These are phyloP conservation scores for Zoanthus sansibaricus DNA, from an alignment of 92 coral and sea anemone species.

Conservation along the genomic window DNA sequence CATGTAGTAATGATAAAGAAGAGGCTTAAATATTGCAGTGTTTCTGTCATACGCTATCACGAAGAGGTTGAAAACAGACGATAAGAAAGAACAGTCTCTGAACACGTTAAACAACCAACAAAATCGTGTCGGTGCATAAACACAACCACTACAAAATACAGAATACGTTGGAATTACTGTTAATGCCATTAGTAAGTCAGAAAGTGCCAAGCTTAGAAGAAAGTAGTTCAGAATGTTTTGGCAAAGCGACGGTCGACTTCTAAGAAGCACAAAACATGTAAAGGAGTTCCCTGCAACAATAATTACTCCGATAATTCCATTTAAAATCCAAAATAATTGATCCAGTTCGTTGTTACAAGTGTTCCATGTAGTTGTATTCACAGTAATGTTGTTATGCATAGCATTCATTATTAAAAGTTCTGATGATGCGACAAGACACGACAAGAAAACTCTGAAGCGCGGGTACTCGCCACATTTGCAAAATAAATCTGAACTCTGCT, in stretches of 20 bases:
- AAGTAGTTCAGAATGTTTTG: conserved; percentile 66
- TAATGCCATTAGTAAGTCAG: conserved; percentile 68
- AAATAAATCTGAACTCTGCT: not conserved
- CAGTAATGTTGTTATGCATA: not conserved
- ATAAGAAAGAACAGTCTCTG: conserved; percentile 60
- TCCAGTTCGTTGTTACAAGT: conserved; percentile 2
- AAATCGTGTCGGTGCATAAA: conserved; percentile 24
- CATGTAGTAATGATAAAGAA: conserved; percentile 63
- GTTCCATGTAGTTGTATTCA: not conserved
- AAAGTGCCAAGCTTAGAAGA: conserved; percentile 70
- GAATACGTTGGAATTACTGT: conserved; percentile 74
- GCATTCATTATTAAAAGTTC: not conserved
- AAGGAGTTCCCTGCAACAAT: conserved; percentile 42
- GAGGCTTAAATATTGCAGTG: conserved; percentile 69
- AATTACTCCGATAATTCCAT: conserved; percentile 28
- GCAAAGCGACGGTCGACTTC: conserved; percentile 51
- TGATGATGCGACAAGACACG: not conserved
- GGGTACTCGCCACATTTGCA: not conserved
- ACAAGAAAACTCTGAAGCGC: not conserved
- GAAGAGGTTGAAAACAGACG: conserved; percentile 66
- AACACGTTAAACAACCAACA: conserved; percentile 67
- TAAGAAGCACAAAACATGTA: conserved; percentile 53
- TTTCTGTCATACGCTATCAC: conserved; percentile 76
- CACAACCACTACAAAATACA: conserved; percentile 60
- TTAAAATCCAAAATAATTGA: conserved; percentile 41